Evolutionary conservation across 1,140 invertebrate species (phyloP).

Genomic region (Heterodera schachtii): DNA sequence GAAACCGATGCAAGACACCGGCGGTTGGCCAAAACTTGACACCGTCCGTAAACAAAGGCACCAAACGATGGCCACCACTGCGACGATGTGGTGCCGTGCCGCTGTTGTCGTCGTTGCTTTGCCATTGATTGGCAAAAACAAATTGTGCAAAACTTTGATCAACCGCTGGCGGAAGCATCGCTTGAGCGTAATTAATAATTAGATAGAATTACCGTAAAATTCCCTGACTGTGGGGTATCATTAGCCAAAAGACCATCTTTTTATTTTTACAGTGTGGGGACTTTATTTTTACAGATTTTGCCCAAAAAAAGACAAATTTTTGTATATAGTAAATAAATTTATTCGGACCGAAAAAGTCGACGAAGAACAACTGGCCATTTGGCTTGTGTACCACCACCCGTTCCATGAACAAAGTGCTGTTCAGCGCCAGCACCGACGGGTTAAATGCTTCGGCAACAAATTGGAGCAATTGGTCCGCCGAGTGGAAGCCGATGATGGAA

Average conservation of each 20-base stretch:
- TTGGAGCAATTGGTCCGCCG: constrained; percentile 72
- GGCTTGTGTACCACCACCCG: constrained; percentile 67
- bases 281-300: too few relatives aligned
- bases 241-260: too few relatives aligned
- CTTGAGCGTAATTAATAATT: constrained; percentile 59
- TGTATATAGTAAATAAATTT: too few relatives aligned
- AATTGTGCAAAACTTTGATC: constrained; percentile 55
- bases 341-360: constrained; percentile 76
- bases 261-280: too few relatives aligned
- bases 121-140: constrained; percentile 19
- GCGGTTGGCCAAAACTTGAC: constrained; percentile 62
- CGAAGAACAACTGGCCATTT: constrained; percentile 70
- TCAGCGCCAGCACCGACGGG: constrained; percentile 72
- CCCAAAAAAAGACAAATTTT: too few relatives aligned
- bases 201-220: too few relatives aligned
- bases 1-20: constrained; percentile 38
- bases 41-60: constrained; percentile 64
- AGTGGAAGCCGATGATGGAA: constrained; percentile 73
- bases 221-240: too few relatives aligned
- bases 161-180: constrained; percentile 56
- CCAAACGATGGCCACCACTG: constrained; percentile 58
- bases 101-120: neutral
- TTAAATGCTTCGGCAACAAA: constrained; percentile 73
- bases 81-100: neutral
- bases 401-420: constrained; percentile 70